Evolutionary conservation across 2,888 invertebrate genomes (phyloP).

Genomic region (Lithophane socia): DNA sequence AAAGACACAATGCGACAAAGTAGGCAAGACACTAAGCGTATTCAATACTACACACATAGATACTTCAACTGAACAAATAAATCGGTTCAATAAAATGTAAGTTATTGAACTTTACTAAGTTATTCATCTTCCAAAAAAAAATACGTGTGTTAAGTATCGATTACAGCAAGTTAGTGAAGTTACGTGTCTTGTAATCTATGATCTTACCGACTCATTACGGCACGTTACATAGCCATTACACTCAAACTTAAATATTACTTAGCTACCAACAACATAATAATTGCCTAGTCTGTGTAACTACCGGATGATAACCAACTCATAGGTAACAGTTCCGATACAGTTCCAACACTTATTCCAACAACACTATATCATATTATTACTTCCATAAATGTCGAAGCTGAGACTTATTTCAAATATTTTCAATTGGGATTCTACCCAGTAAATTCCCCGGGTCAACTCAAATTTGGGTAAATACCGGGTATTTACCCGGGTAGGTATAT

Average conservation of each 20-base stretch:
- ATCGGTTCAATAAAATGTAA: not conserved
- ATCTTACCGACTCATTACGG: constrained; percentile 57
- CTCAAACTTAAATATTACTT: constrained; percentile 57
- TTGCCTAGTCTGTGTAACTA: constrained; percentile 27
- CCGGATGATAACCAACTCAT: constrained; percentile 48
- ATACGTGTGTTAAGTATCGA: constrained; percentile 30
- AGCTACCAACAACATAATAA: constrained; percentile 53
- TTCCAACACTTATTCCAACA: constrained; percentile 46
- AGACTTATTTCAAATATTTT: constrained; percentile 30
- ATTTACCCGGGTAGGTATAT: too few relatives aligned
- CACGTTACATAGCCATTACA: constrained; percentile 45
- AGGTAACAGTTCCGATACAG: constrained; percentile 43
- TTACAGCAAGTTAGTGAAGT: constrained; percentile 39
- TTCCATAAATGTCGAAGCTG: constrained; percentile 22
- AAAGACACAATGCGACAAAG: constrained; percentile 26
- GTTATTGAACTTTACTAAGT: not conserved
- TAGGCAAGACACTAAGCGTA: not conserved
- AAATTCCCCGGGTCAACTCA: not conserved
- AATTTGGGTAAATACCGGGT: too few relatives aligned
- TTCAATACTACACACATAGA: not conserved
- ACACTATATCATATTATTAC: too few relatives aligned
- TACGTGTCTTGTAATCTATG: constrained; percentile 52
- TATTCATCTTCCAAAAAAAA: constrained; percentile 6
- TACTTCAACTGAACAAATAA: constrained; percentile 16
- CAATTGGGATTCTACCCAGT: not conserved